Percentiles rank a stretch among this genome's conserved stretches.
Conservation (phyloP, 2,888 invertebrate genomes). For the Prosopocoilus inquinatus region DNA sequence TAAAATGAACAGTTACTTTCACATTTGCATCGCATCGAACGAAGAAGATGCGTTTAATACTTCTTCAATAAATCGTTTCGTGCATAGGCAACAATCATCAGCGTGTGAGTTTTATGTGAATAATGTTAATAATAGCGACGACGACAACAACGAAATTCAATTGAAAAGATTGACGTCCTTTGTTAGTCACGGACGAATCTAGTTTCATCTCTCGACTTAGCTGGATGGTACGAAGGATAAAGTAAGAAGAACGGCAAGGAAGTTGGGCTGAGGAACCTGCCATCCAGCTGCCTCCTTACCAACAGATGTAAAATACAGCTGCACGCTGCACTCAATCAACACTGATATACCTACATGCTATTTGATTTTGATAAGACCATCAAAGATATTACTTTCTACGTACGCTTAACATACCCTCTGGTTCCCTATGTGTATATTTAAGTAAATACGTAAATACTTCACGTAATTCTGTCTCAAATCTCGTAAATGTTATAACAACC, state of each 20-base stretch:
- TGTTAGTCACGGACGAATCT: too few species aligned
- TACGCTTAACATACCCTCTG: too few species aligned
- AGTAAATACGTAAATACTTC: too few species aligned
- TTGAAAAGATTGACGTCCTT: too few species aligned
- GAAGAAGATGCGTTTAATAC: background rate
- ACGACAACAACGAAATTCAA: too few species aligned
- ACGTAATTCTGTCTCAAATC: too few species aligned
- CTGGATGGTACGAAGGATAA: slow-evolving; percentile 27
- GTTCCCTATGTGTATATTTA: too few species aligned
- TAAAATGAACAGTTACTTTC: background rate
- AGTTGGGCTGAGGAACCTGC: slow-evolving; percentile 32
- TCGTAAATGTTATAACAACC: too few species aligned
- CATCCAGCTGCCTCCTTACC: slow-evolving; percentile 39
- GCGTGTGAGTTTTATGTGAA: background rate
- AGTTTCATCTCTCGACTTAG: slow-evolving; percentile 18
- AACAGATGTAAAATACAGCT: slow-evolving; percentile 43
- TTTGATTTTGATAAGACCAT: slow-evolving; percentile 40
- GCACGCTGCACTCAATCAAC: slow-evolving; percentile 40
- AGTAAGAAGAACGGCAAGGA: slow-evolving; percentile 35
- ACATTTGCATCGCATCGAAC: background rate
- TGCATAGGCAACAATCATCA: background rate
- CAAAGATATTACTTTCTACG: slow-evolving; percentile 12
- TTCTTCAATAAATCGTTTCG: background rate
- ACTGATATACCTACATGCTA: slow-evolving; percentile 37
- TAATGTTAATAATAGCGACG: background rate